phyloP scores from a whole-genome alignment of 1,140 invertebrate species.

The Galendromus occidentalis region DNA sequence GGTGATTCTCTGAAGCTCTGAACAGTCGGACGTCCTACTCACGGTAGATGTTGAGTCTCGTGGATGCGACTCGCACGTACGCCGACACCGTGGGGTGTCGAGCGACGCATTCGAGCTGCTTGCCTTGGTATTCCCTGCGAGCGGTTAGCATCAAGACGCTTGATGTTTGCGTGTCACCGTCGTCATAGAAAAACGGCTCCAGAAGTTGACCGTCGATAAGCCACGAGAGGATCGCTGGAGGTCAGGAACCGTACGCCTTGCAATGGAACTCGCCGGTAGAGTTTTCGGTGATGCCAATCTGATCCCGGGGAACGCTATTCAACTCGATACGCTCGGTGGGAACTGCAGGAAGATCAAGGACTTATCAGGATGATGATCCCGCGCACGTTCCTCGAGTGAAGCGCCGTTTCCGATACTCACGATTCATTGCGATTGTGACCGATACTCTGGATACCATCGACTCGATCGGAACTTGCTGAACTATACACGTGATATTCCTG shows the following conservation, averaged over 20 bases:
- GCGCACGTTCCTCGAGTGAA: too few relatives aligned
- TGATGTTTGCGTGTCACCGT: not conserved
- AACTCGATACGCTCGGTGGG: not conserved
- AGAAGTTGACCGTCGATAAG: not conserved
- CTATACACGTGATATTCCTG: not conserved
- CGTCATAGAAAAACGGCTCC: slow-evolving; percentile 8
- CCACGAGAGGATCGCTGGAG: not conserved
- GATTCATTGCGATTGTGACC: not conserved
- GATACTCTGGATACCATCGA: not conserved
- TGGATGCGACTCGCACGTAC: not conserved
- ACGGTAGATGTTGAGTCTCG: not conserved
- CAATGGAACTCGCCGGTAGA: not conserved
- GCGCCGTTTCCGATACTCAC: not conserved
- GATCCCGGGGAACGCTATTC: not conserved
- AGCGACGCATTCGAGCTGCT: not conserved
- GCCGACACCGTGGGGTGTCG: not conserved
- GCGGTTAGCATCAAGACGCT: slow-evolving; percentile 2
- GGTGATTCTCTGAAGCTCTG: too few relatives aligned
- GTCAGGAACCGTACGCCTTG: not conserved
- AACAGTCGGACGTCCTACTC: not conserved
- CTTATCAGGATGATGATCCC: not conserved
- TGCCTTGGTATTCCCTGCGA: not conserved
- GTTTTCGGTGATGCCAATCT: not conserved
- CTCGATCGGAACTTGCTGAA: not conserved
- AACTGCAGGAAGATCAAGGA: not conserved